Evolutionary conservation across 2,797 vertebrate genomes (phyloP), one percentile per base, ranked within the genome.

Genomic region (Anisognathus igniventris): DNA sequence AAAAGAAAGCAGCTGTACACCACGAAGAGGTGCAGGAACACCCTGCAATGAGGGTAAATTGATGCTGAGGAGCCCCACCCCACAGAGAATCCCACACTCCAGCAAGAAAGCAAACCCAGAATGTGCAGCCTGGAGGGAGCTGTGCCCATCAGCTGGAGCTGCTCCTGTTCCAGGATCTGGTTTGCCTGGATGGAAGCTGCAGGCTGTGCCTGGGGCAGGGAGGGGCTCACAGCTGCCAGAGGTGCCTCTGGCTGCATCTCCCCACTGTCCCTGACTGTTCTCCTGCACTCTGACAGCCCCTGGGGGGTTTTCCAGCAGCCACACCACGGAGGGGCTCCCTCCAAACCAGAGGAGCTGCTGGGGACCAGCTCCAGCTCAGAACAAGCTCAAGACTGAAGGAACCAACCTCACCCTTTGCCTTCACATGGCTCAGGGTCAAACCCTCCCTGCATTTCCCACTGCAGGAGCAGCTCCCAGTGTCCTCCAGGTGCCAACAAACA

Each of bases 61-160:
- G 33, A 31, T 2, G 2, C 14, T 51, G 15, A n/a, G 77, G 47
- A 81, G 56, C 73, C 61, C 81, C 77, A 77, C 17, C 47, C 53
- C 23, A 21, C 16, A 54, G 27, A 51, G 39, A 53, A 88, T 3
- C 65, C 42, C 33, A 14, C 65, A 58, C 18, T 23, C 14, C 61
- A 67, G 5, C 61, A 39, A n/a, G 1, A 77, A 79, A 77, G 35
- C 51, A 62, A 47, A 37, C 0, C 31, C 14, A 56, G 51, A 27
- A 35, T 3, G 13, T 6, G 17, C 14, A 81, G 67, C 76, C 68
- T 82, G n/a, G 19, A 84, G 74, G 48, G 24, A 77, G 35, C 28
- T 58, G 66, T 18, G 14, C 17, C 50, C 21, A 3, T 0, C 0
- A 65, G 33, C 39, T 4, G 0, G 9, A 30, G 10, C 5, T 48